These are phyloP conservation scores for Drosophila yakuba DNA, from an alignment of 1,140 invertebrate species.

Conservation along the genomic window DNA sequence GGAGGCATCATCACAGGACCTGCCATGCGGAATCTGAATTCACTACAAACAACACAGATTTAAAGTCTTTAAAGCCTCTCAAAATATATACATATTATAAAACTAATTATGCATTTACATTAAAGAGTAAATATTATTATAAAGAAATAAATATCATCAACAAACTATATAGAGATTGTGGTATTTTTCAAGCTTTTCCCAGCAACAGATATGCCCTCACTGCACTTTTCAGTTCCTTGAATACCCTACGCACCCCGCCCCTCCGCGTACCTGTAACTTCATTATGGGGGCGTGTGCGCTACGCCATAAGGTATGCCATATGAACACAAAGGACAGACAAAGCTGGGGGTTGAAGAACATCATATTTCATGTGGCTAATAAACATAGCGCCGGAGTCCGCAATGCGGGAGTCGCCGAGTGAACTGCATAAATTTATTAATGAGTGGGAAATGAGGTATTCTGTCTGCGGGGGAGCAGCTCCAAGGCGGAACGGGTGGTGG, in stretches of 20 bases:
- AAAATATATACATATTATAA: too few relatives aligned
- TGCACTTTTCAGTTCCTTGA: neutral
- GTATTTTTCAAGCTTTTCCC: neutral
- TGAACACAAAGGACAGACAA: slow-evolving; percentile 63
- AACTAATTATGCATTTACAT: too few relatives aligned
- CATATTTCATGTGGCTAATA: slow-evolving; percentile 81
- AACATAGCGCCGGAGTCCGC: slow-evolving; percentile 58
- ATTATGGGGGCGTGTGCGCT: slow-evolving; percentile 54
- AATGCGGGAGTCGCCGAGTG: slow-evolving; percentile 32
- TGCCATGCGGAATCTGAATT: neutral
- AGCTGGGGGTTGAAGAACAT: slow-evolving; percentile 44
- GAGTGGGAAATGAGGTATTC: slow-evolving; percentile 77
- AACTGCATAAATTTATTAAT: slow-evolving; percentile 80
- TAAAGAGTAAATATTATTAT: too few relatives aligned
- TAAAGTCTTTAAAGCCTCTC: neutral
- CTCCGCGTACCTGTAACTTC: slow-evolving; percentile 73
- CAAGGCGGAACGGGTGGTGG: slow-evolving; percentile 8
- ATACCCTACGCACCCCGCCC: slow-evolving; percentile 7
- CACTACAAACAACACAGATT: neutral
- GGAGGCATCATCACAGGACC: neutral
- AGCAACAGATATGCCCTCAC: neutral
- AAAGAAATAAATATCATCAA: too few relatives aligned
- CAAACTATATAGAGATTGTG: too few relatives aligned
- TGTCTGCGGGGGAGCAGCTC: slow-evolving; percentile 21
- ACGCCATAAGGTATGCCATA: slow-evolving; percentile 63